These are phyloP conservation scores for Hippolais icterina DNA, from an alignment of 2,113 vertebrate genomes.

Conservation along the genomic window DNA sequence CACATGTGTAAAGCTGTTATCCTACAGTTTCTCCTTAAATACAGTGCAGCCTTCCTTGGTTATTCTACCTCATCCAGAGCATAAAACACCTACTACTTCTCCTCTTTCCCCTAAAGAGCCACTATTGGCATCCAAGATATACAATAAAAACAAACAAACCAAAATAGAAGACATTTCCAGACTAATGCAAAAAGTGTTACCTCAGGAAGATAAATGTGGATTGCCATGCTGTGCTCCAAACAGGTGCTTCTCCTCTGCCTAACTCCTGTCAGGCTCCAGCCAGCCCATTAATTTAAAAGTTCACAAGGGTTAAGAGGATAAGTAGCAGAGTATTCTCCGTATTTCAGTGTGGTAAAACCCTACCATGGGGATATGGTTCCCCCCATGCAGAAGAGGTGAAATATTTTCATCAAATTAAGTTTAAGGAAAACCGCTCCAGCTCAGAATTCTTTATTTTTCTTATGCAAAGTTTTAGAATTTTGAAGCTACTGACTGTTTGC, in stretches of 20 bases:
- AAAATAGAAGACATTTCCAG: background rate
- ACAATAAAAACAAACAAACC: background rate
- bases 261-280: background rate
- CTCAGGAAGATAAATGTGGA: rapidly evolving
- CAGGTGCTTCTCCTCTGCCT: background rate
- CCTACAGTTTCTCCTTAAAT: background rate
- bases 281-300: background rate
- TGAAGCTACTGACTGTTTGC: background rate
- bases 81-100: background rate
- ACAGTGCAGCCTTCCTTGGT: background rate
- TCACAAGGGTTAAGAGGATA: background rate
- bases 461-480: background rate
- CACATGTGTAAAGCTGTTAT: rapidly evolving
- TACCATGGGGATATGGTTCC: rapidly evolving
- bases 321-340: background rate
- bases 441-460: background rate
- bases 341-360: background rate
- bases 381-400: background rate
- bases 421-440: background rate
- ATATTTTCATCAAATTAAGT: background rate
- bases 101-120: background rate
- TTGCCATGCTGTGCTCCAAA: rapidly evolving
- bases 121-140: background rate
- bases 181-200: background rate
- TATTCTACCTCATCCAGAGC: background rate